Conservation (phyloP, 2,888 invertebrate genomes). For the Autographa gamma region DNA sequence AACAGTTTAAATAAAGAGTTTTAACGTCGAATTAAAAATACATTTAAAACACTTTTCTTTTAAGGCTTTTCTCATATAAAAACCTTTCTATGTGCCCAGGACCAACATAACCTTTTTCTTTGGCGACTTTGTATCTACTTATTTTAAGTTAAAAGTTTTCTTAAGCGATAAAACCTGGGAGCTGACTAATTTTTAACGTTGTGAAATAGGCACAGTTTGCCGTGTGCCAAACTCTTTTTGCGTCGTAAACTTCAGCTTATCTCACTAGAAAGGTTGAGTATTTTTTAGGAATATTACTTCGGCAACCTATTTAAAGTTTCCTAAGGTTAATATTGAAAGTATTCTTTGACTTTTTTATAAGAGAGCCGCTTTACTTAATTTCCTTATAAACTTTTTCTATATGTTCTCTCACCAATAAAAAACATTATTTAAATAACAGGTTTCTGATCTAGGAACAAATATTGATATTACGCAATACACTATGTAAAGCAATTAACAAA, state of each 20-base stretch:
- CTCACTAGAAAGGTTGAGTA: conserved; percentile 38
- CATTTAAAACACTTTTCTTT: neutral
- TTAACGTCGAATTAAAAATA: neutral
- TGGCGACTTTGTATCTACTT: conserved; percentile 30
- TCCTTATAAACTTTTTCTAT: neutral
- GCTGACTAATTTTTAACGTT: conserved; percentile 51
- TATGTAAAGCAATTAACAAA: neutral
- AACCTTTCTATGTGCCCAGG: conserved; percentile 10
- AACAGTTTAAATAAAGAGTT: neutral
- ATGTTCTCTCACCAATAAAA: neutral
- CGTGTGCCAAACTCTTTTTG: conserved; percentile 53
- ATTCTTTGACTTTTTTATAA: neutral
- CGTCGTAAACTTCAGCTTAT: conserved; percentile 50
- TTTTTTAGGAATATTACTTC: conserved; percentile 37
- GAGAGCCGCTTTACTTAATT: neutral
- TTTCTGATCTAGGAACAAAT: neutral
- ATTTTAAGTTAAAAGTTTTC: conserved; percentile 37
- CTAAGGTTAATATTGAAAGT: conserved; percentile 18
- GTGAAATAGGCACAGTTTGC: conserved; percentile 47
- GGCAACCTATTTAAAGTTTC: conserved; percentile 47
- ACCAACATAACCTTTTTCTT: conserved; percentile 27
- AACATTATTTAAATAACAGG: neutral
- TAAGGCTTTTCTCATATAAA: conserved; percentile 3
- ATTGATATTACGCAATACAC: too few species aligned
- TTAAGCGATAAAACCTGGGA: conserved; percentile 44